These are phyloP conservation scores for Pelobates fuscus DNA, from an alignment of 2,113 vertebrate genomes.

Conservation along the genomic window DNA sequence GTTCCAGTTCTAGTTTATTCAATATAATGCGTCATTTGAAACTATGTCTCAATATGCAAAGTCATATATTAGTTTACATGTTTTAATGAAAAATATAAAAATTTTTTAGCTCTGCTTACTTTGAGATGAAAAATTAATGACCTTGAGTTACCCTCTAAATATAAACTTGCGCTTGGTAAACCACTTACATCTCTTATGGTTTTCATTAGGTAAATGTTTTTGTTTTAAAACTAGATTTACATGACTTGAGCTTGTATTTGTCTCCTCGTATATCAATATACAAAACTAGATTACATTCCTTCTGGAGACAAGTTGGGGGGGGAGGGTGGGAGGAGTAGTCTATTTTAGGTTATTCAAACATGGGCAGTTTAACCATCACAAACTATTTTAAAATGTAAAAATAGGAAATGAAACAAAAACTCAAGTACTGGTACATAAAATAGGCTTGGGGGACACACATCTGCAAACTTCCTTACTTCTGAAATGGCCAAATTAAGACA, in stretches of 20 bases:
- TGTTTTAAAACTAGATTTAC: constrained; percentile 15
- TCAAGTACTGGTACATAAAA: no score
- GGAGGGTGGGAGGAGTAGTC: not conserved
- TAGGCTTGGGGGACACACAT: no score
- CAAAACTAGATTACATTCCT: constrained; percentile 7
- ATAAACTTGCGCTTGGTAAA: constrained; percentile 6
- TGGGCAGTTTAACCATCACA: no score
- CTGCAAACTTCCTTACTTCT: no score
- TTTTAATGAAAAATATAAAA: constrained; percentile 14
- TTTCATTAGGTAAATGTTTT: constrained; percentile 35
- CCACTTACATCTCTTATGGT: constrained; percentile 7
- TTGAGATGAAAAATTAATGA: constrained; percentile 38
- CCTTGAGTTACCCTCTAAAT: constrained; percentile 3
- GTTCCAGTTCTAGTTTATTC: not conserved
- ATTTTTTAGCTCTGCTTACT: constrained; percentile 18
- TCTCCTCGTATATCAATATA: constrained; percentile 26
- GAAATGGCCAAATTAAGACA: no score
- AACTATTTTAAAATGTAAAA: no score
- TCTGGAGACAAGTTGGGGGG: constrained; percentile 23
- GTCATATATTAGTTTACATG: constrained; percentile 15
- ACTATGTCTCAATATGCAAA: not conserved
- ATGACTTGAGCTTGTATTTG: constrained; percentile 16
- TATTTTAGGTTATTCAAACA: constrained; percentile 30
- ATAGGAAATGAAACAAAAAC: no score
- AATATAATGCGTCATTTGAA: constrained; percentile 3